Conservation (phyloP, 2,797 vertebrate genomes). For the Pristis pectinata region DNA sequence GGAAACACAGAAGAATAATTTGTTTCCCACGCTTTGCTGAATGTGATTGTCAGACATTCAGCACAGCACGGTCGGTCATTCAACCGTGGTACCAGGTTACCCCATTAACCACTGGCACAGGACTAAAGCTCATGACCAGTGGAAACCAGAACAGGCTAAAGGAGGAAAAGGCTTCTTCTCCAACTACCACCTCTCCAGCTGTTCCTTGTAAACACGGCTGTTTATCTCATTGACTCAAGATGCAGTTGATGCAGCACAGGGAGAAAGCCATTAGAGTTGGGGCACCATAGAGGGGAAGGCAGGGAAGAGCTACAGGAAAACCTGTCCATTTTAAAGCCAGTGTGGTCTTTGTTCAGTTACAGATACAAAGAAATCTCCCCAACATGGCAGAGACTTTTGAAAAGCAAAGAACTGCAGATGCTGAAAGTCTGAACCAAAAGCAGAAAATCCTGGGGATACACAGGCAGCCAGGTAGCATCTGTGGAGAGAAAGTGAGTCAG, state of each 20-base stretch:
- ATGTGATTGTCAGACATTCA: neutral
- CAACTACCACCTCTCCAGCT: too few species aligned
- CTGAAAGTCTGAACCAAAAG: too few species aligned
- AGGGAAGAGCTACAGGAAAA: neutral
- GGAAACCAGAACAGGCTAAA: neutral
- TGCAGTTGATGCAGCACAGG: neutral
- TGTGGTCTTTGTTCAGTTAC: neutral
- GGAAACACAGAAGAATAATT: neutral
- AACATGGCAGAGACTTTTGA: neutral
- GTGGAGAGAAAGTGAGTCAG: too few species aligned
- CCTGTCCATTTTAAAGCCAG: neutral
- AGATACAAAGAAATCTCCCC: neutral
- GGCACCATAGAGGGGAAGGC: neutral
- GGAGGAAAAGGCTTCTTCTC: neutral
- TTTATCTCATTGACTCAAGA: neutral
- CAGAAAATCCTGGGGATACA: too few species aligned
- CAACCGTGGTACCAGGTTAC: too few species aligned
- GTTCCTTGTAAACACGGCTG: too few species aligned
- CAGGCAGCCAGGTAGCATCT: too few species aligned
- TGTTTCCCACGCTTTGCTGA: neutral
- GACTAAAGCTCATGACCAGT: neutral
- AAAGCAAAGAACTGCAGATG: too few species aligned
- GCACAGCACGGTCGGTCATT: neutral
- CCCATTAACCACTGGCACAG: neutral
- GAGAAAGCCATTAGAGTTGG: neutral